phyloP scores from a whole-genome alignment of 2,113 vertebrate species.

The Chascanopsetta lugubris region DNA sequence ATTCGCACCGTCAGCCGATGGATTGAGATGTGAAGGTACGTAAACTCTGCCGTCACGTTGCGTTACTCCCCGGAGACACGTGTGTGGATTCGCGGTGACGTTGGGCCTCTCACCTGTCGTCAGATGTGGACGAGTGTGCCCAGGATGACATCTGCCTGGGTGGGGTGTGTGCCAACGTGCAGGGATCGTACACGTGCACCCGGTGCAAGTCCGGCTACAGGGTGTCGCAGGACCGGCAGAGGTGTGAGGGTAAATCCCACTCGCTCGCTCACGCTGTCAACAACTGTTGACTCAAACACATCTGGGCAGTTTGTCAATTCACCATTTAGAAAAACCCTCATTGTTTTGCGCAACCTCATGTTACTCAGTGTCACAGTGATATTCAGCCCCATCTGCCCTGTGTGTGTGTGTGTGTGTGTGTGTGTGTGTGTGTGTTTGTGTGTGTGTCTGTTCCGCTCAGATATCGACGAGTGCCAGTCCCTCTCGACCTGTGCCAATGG shows the following conservation, averaged over 20 bases:
- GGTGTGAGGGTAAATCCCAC: slow-evolving; percentile 86
- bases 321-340: slow-evolving; percentile 8
- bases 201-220: slow-evolving; percentile 84
- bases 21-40: slow-evolving; percentile 87
- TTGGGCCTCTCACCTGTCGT: slow-evolving; percentile 25
- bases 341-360: not conserved
- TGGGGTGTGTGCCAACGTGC: slow-evolving; percentile 86
- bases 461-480: slow-evolving; percentile 81
- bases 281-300: slow-evolving; percentile 21
- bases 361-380: slow-evolving; percentile 8
- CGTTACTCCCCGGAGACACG: slow-evolving; percentile 1
- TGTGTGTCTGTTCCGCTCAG: slow-evolving; percentile 53
- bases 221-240: slow-evolving; percentile 81
- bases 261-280: slow-evolving; percentile 32
- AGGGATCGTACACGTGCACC: slow-evolving; percentile 88
- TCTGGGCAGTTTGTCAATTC: slow-evolving; percentile 24
- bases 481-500: slow-evolving; percentile 75
- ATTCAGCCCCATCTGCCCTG: slow-evolving; percentile 6
- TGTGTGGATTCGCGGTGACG: slow-evolving; percentile 10
- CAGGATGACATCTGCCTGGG: slow-evolving; percentile 77
- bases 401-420: not conserved
- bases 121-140: slow-evolving; percentile 89
- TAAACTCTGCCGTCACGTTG: slow-evolving; percentile 15
- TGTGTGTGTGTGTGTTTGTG: slow-evolving; percentile 1
- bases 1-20: slow-evolving; percentile 82